Percentiles rank a stretch among this genome's conserved stretches.
These are phyloP conservation scores for Seriola rivoliana DNA, from an alignment of 2,113 vertebrate species.

Conservation along the genomic window DNA sequence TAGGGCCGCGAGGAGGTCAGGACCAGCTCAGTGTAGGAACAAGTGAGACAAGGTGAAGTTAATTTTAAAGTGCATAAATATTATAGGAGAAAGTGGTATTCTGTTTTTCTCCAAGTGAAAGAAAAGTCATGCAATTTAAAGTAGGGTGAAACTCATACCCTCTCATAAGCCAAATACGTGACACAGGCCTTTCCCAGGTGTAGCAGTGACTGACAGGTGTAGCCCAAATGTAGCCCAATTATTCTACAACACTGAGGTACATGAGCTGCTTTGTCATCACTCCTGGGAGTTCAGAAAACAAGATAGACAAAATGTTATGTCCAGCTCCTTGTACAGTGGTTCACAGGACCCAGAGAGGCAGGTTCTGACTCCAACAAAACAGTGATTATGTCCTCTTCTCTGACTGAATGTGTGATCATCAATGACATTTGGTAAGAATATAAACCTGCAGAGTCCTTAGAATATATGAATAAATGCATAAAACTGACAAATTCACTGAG, in stretches of 20 bases:
- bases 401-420: constrained; percentile 8
- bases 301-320: constrained; percentile 16
- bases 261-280: constrained; percentile 47
- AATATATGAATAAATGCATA: constrained; percentile 6
- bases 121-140: neutral
- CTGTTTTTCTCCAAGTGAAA: neutral
- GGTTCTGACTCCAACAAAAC: constrained; percentile 17
- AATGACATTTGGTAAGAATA: neutral
- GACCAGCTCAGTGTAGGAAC: neutral
- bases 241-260: constrained; percentile 28
- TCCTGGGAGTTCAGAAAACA: constrained; percentile 32
- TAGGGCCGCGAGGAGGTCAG: neutral
- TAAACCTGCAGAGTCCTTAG: neutral
- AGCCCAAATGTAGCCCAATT: constrained; percentile 46
- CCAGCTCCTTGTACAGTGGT: constrained; percentile 10
- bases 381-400: constrained; percentile 17
- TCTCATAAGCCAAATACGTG: constrained; percentile 14
- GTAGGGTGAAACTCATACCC: constrained; percentile 2
- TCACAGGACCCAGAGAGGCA: constrained; percentile 22
- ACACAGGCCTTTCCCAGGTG: constrained; percentile 18
- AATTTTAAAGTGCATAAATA: constrained; percentile 1
- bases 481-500: neutral
- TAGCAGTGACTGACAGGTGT: constrained; percentile 40
- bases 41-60: neutral
- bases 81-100: neutral